These are phyloP conservation scores for Hylaea fasciaria DNA, from an alignment of 2,888 invertebrate genomes.

Conservation along the genomic window DNA sequence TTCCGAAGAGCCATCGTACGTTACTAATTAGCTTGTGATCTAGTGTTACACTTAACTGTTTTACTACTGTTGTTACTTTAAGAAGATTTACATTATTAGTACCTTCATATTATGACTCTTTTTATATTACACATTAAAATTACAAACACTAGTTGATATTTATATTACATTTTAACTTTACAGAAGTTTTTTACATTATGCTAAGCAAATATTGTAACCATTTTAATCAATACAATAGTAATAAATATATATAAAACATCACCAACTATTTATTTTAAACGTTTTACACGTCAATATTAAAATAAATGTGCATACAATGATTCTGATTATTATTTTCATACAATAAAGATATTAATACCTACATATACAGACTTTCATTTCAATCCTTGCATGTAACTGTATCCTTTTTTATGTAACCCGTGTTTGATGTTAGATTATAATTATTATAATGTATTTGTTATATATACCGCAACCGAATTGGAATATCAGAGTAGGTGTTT, in stretches of 20 bases:
- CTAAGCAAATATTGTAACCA: slow-evolving; percentile 1
- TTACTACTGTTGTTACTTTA: slow-evolving; percentile 8
- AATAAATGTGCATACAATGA: background rate
- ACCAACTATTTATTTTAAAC: background rate
- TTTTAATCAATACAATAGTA: background rate
- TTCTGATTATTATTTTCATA: slow-evolving; percentile 11
- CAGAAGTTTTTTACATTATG: background rate
- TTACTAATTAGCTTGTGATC: slow-evolving; percentile 11
- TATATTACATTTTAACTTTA: background rate
- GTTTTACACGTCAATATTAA: background rate
- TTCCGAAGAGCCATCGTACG: background rate
- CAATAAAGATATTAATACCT: slow-evolving; percentile 35
- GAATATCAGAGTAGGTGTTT: background rate
- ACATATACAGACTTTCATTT: slow-evolving; percentile 46
- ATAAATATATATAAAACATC: background rate
- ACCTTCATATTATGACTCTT: background rate
- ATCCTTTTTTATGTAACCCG: slow-evolving; percentile 32
- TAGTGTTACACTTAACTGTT: slow-evolving; percentile 14
- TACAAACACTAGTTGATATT: background rate
- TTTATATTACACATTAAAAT: background rate
- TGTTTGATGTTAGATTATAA: slow-evolving; percentile 24
- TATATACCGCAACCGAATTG: background rate
- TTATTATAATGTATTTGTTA: too few species aligned
- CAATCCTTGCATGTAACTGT: slow-evolving; percentile 36
- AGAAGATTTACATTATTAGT: background rate